phyloP scores from a whole-genome alignment of 2,113 vertebrate genomes.

The Argyrosomus japonicus region DNA sequence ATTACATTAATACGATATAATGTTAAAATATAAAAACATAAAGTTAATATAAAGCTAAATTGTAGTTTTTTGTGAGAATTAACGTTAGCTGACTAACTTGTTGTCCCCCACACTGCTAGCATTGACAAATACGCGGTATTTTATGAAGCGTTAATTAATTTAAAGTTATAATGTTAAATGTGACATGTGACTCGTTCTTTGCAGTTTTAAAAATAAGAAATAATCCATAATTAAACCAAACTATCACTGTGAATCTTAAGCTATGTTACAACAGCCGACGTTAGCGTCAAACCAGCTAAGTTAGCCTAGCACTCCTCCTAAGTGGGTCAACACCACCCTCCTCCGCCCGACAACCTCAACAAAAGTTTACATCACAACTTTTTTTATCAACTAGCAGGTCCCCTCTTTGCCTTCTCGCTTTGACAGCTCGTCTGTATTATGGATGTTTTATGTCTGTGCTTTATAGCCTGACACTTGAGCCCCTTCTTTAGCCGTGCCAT shows the following conservation, averaged over 20 bases:
- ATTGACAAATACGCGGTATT: neutral
- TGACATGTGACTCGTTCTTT: rapidly evolving
- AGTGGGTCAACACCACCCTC: constrained; percentile 68
- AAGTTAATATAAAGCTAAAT: no score
- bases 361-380: constrained; percentile 53
- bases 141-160: neutral
- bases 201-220: neutral
- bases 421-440: neutral
- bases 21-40: neutral
- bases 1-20: rapidly evolving
- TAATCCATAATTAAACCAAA: rapidly evolving
- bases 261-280: neutral
- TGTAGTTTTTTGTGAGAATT: neutral
- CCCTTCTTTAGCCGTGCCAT: neutral
- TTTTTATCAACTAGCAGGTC: neutral
- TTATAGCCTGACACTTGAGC: neutral
- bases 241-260: no score
- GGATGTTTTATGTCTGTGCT: neutral
- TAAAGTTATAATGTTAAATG: neutral
- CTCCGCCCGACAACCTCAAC: constrained; percentile 3
- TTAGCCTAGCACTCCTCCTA: constrained; percentile 59
- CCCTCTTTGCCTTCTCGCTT: neutral
- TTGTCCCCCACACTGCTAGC: neutral
- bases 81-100: constrained; percentile 13
- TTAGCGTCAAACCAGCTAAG: constrained; percentile 32